Evolutionary conservation across 2,888 invertebrate genomes (phyloP), one percentile per base, ranked within the genome.

Genomic region (Drosophila trichaetosa): DNA sequence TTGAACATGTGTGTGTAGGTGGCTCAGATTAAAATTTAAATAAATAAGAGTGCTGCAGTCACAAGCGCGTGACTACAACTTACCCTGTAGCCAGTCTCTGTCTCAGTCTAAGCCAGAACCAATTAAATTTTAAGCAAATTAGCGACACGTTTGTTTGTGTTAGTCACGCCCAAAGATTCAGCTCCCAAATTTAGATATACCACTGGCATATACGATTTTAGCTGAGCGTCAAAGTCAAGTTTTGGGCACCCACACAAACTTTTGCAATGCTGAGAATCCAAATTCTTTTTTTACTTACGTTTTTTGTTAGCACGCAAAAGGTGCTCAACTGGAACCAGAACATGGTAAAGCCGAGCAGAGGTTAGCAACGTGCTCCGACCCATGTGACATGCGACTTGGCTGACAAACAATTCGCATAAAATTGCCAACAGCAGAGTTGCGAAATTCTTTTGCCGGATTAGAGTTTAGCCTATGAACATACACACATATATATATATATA

Each of bases 251-350:
- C 69, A 75, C 74, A 57, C 53, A 24, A 68, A 64, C n/a, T 29
- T 27, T 38, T 13, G 31, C 60, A 0, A 18, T 36, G 18, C 27
- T 16, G 29, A 34, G 31, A 46, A 56, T 27, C 49, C 11, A 33
- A 38, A 51, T 59, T 56, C n/a, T 34, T 33, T 21, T 46, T 24
- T 46, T 21, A 46, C 21, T 16, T 46, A 21, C 13, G 13, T 21
- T 16, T 8, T 24, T 46, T 46, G 38, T 49, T 68, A 66, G 75
- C 70, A 78, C 69, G 63, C 67, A 54, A 66, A 66, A 73, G 31
- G 54, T 68, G 49, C 72, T 81, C 69, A 61, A 76, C 73, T 81
- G 89, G 66, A 69, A 76, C 84, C 51, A 24, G 66, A 69, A 60
- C 58, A 49, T 54, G 40, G 16, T 16, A 40, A 21, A 21, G n/a